phyloP scores from a whole-genome alignment of 1,140 invertebrate genomes.

The Bombus soroeensis region DNA sequence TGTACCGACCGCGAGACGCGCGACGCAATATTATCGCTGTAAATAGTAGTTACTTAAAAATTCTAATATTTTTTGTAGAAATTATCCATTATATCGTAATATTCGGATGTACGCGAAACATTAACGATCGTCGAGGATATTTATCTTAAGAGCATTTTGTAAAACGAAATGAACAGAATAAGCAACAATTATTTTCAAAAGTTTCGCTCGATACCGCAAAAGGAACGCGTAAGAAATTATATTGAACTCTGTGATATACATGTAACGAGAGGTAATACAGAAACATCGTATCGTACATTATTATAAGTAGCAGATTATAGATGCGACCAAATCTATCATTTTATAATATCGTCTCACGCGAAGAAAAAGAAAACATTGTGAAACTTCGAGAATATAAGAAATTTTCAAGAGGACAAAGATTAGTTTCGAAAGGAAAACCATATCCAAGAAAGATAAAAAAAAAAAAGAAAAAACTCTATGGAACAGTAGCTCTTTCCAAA shows the following conservation, averaged over 20 bases:
- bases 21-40: constrained; percentile 39
- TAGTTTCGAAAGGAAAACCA: constrained; percentile 23
- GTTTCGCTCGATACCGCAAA: constrained; percentile 50
- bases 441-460: constrained; percentile 1
- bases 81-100: constrained; percentile 48
- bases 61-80: constrained; percentile 70
- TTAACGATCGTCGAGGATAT: constrained; percentile 51
- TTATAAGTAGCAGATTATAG: constrained; percentile 59
- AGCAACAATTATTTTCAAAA: constrained; percentile 67
- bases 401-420: neutral
- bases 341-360: constrained; percentile 57
- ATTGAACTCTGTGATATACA: constrained; percentile 74
- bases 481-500: constrained; percentile 55
- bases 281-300: constrained; percentile 49
- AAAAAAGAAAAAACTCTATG: neutral
- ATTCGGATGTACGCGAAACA: constrained; percentile 35
- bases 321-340: constrained; percentile 65
- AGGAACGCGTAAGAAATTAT: constrained; percentile 61
- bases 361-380: neutral
- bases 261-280: constrained; percentile 62
- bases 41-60: constrained; percentile 66
- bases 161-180: constrained; percentile 54
- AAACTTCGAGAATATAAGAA: neutral
- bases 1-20: neutral
- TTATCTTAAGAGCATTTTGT: constrained; percentile 64